Evolutionary conservation across 2,888 invertebrate species (phyloP).

Genomic region (Tachina grossa): DNA sequence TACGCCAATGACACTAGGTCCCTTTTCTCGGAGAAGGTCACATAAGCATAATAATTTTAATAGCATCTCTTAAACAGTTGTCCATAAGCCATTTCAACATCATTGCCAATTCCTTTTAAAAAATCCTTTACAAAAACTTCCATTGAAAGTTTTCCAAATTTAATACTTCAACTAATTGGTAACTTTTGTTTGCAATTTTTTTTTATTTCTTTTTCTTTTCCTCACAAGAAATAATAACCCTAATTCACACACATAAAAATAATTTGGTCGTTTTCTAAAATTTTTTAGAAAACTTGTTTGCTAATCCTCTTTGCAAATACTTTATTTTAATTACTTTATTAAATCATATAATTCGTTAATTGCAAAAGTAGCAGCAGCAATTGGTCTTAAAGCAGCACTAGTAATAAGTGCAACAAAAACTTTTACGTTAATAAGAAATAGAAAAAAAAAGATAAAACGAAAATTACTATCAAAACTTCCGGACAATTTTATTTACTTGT

Average conservation of each 20-base stretch:
- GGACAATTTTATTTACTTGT: slow-evolving; percentile 67
- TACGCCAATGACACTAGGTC: too few relatives aligned
- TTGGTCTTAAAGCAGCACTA: slow-evolving; percentile 20
- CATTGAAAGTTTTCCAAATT: neutral
- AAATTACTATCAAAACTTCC: slow-evolving; percentile 54
- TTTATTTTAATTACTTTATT: slow-evolving; percentile 56
- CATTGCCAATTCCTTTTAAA: neutral
- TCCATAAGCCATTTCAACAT: too few relatives aligned
- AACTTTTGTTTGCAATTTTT: neutral
- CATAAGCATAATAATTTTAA: too few relatives aligned
- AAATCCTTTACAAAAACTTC: neutral
- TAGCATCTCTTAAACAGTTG: too few relatives aligned
- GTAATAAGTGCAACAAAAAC: slow-evolving; percentile 13
- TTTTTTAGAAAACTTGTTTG: slow-evolving; percentile 29
- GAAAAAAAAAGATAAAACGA: slow-evolving; percentile 1
- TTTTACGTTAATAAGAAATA: neutral
- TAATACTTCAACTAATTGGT: slow-evolving; percentile 10
- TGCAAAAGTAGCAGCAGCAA: slow-evolving; percentile 39
- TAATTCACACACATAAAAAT: slow-evolving; percentile 7
- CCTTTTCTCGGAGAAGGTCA: too few relatives aligned
- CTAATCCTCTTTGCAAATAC: slow-evolving; percentile 50
- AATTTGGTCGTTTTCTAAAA: slow-evolving; percentile 34
- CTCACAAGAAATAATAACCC: neutral
- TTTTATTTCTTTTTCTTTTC: neutral
- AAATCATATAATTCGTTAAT: slow-evolving; percentile 64